Percentiles rank a stretch among this genome's conserved stretches.
phyloP scores from a whole-genome alignment of 2,888 invertebrate species.

The Cryptus armator region DNA sequence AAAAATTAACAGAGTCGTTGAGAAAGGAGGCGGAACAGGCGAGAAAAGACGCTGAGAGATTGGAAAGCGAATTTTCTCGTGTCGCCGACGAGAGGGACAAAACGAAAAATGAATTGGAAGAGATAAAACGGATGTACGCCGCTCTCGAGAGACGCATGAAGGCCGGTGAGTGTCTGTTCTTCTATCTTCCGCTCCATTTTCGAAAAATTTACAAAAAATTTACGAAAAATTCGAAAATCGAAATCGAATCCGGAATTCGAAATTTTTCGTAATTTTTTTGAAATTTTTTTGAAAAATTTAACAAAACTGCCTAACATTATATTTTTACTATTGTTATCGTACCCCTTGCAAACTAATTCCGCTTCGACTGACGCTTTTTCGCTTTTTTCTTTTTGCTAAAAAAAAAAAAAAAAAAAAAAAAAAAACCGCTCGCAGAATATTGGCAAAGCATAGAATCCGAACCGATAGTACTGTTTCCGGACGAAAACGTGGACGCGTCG shows the following conservation, averaged over 20 bases:
- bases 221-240: too few species aligned
- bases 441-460: constrained; percentile 72
- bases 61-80: constrained; percentile 92
- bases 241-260: too few species aligned
- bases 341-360: constrained; percentile 54
- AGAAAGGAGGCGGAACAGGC: constrained; percentile 92
- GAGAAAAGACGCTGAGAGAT: constrained; percentile 91
- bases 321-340: neutral
- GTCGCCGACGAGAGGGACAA: constrained; percentile 92
- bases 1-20: constrained; percentile 89
- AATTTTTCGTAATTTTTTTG: too few species aligned
- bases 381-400: constrained; percentile 43
- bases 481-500: constrained; percentile 79
- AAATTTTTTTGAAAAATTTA: neutral
- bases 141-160: constrained; percentile 89
- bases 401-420: constrained; percentile 62
- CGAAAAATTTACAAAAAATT: neutral
- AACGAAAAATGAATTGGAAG: constrained; percentile 91
- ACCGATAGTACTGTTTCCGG: constrained; percentile 79
- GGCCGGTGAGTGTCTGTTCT: constrained; percentile 77
- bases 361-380: constrained; percentile 57
- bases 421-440: constrained; percentile 69
- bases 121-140: constrained; percentile 91
- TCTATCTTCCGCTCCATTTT: neutral
- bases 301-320: neutral